These are phyloP conservation scores for Andrena minutula DNA, from an alignment of 2,888 invertebrate species.

Conservation along the genomic window DNA sequence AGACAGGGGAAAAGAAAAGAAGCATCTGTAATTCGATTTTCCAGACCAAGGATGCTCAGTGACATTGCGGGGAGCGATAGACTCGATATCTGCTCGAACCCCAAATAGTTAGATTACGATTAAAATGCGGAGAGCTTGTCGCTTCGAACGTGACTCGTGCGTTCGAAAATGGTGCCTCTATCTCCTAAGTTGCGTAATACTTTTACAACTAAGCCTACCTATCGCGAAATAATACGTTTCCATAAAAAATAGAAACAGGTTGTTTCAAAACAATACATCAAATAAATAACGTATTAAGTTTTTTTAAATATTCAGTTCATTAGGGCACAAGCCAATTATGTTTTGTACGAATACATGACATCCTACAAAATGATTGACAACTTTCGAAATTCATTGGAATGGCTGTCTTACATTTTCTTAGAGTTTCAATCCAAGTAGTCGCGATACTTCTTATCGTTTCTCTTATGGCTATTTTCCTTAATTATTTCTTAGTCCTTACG, in stretches of 20 bases:
- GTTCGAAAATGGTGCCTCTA: background rate
- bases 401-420: too few relatives aligned
- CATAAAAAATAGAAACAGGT: conserved; percentile 6
- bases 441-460: too few relatives aligned
- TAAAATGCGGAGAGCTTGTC: conserved; percentile 75
- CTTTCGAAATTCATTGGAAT: too few relatives aligned
- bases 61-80: conserved; percentile 77
- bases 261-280: too few relatives aligned
- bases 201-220: background rate
- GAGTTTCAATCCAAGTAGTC: too few relatives aligned
- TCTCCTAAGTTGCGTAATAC: background rate
- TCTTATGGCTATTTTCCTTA: too few relatives aligned
- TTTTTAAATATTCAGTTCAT: too few relatives aligned
- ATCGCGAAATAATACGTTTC: conserved; percentile 26
- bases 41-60: conserved; percentile 83
- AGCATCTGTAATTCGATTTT: conserved; percentile 41
- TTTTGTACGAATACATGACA: too few relatives aligned
- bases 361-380: too few relatives aligned
- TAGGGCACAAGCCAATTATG: too few relatives aligned
- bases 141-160: conserved; percentile 53
- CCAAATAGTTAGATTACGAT: conserved; percentile 80
- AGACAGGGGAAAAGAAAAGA: background rate
- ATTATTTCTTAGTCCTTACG: too few relatives aligned
- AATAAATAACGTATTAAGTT: too few relatives aligned
- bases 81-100: conserved; percentile 76